These are phyloP conservation scores for Natrix natrix DNA, from an alignment of 2,797 vertebrate species.

Conservation along the genomic window DNA sequence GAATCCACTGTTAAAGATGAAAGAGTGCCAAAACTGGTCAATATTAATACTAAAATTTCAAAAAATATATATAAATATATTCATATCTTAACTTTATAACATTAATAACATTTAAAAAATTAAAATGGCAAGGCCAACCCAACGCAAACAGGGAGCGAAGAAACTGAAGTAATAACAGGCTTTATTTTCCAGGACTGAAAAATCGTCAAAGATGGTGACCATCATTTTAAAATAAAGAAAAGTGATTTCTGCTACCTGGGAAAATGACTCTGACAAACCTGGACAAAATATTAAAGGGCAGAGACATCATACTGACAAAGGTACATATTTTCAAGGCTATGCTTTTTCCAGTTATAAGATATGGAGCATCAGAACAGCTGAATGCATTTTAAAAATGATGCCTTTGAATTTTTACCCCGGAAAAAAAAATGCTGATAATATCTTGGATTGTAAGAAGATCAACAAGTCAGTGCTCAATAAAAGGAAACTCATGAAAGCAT, in stretches of 20 bases:
- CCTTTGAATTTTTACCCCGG: neutral
- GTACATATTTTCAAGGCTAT: neutral
- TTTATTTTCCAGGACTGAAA: neutral
- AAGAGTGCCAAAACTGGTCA: neutral
- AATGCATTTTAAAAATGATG: neutral
- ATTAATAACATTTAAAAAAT: neutral
- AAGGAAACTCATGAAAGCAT: neutral
- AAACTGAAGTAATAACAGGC: neutral
- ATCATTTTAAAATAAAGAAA: neutral
- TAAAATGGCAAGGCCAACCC: neutral
- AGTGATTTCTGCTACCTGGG: neutral
- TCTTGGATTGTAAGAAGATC: neutral
- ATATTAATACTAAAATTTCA: neutral
- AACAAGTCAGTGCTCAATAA: neutral
- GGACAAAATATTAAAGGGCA: neutral
- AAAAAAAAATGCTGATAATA: neutral
- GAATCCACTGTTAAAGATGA: neutral
- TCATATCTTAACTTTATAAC: neutral
- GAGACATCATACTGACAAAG: neutral
- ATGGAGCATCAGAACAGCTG: neutral
- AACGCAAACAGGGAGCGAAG: neutral
- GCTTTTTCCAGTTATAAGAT: neutral
- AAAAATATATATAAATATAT: neutral
- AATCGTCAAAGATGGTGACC: neutral
- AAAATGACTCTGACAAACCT: neutral